Conservation (phyloP, 1,140 invertebrate species). For the Zaprionus vittiger region DNA sequence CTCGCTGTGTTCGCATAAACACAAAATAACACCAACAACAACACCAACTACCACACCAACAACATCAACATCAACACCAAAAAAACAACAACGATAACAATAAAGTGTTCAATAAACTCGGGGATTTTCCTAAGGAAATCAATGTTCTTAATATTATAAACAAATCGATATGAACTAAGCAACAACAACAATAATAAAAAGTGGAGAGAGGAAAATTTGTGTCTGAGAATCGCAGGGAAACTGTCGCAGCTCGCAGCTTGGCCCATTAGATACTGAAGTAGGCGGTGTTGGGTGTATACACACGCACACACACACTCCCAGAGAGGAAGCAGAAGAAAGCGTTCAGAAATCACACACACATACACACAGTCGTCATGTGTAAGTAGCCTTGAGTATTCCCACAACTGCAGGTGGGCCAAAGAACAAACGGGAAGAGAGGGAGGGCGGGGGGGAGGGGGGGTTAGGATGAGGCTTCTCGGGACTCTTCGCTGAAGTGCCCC, state of each 20-base stretch:
- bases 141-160: constrained; percentile 24
- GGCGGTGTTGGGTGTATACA: constrained; percentile 68
- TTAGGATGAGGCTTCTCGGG: background rate
- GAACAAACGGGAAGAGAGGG: background rate
- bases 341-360: constrained; percentile 25
- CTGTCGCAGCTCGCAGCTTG: constrained; percentile 39
- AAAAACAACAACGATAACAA: constrained; percentile 51
- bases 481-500: constrained; percentile 26
- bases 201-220: constrained; percentile 29
- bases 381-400: constrained; percentile 39
- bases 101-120: constrained; percentile 78
- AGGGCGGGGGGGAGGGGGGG: background rate
- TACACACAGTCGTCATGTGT: constrained; percentile 59
- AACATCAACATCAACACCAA: background rate
- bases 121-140: constrained; percentile 55
- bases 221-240: background rate
- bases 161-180: constrained; percentile 35
- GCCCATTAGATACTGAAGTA: constrained; percentile 60
- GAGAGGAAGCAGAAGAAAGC: background rate
- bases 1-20: constrained; percentile 6
- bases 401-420: background rate
- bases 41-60: background rate
- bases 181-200: constrained; percentile 11
- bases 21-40: background rate
- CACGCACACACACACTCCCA: constrained; percentile 20